Percentiles rank a stretch among this genome's conserved stretches.
phyloP scores from a whole-genome alignment of 1,140 invertebrate genomes.

The Camponotus pennsylvanicus region DNA sequence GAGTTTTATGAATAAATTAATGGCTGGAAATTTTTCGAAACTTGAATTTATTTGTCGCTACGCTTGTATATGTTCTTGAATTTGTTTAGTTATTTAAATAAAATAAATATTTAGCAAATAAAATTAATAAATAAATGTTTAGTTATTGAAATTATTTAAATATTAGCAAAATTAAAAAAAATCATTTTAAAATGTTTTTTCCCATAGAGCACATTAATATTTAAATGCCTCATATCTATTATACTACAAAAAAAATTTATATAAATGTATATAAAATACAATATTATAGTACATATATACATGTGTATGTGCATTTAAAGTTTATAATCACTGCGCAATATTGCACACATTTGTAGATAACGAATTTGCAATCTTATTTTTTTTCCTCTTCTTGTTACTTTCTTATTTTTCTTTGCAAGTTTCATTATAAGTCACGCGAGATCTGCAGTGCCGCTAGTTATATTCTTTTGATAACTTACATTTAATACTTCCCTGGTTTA shows the following conservation, averaged over 20 bases:
- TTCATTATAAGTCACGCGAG: not conserved
- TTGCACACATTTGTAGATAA: not conserved
- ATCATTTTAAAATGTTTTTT: not conserved
- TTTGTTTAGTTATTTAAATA: not conserved
- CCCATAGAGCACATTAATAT: not conserved
- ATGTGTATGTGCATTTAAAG: not conserved
- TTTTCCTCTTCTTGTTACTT: not conserved
- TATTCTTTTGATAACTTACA: conserved; percentile 12
- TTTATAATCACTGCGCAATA: not conserved
- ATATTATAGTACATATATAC: no score
- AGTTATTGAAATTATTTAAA: not conserved
- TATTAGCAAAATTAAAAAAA: conserved; percentile 19
- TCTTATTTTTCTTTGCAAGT: not conserved
- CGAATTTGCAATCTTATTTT: not conserved
- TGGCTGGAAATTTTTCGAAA: not conserved
- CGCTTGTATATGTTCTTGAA: not conserved
- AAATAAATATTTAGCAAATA: no score
- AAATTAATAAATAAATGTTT: no score
- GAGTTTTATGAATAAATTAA: conserved; percentile 27
- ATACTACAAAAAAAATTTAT: no score
- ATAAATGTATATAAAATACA: not conserved
- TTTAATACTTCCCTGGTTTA: conserved; percentile 25
- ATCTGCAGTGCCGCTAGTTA: not conserved
- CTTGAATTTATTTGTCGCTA: not conserved
- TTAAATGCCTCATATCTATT: not conserved